phyloP scores from a whole-genome alignment of 1,140 invertebrate genomes.

The Lepeophtheirus salmonis region DNA sequence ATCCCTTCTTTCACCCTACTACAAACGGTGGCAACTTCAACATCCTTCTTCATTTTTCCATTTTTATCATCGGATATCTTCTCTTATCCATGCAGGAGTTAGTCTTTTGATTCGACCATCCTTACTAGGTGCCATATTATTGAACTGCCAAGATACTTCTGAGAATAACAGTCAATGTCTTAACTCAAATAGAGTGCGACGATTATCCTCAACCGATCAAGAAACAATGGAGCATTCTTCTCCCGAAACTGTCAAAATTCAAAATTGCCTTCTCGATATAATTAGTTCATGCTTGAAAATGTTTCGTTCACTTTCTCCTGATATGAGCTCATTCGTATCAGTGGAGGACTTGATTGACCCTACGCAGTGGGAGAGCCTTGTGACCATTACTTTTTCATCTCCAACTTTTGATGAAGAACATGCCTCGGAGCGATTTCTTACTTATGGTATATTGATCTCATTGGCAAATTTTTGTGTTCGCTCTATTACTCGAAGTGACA shows the following conservation, averaged over 20 bases:
- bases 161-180: too few species aligned
- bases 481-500: not conserved
- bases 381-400: constrained; percentile 2
- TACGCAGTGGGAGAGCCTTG: not conserved
- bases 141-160: too few species aligned
- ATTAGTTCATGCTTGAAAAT: constrained; percentile 1
- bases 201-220: constrained; percentile 9
- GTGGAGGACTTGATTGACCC: not conserved
- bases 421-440: not conserved
- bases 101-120: constrained; percentile 10
- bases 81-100: not conserved
- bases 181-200: not conserved
- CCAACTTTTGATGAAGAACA: constrained; percentile 7
- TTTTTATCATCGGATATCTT: constrained; percentile 4
- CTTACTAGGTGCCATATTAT: not conserved
- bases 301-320: constrained; percentile 7
- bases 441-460: constrained; percentile 6
- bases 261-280: constrained; percentile 1
- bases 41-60: not conserved
- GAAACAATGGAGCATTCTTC: not conserved
- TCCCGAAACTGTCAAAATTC: constrained; percentile 4
- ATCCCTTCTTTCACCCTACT: not conserved
- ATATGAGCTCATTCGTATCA: constrained; percentile 3
- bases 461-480: constrained; percentile 8
- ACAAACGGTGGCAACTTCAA: constrained; percentile 12